Evolutionary conservation across 2,797 vertebrate genomes (phyloP).

Genomic region (Cossypha heuglini): DNA sequence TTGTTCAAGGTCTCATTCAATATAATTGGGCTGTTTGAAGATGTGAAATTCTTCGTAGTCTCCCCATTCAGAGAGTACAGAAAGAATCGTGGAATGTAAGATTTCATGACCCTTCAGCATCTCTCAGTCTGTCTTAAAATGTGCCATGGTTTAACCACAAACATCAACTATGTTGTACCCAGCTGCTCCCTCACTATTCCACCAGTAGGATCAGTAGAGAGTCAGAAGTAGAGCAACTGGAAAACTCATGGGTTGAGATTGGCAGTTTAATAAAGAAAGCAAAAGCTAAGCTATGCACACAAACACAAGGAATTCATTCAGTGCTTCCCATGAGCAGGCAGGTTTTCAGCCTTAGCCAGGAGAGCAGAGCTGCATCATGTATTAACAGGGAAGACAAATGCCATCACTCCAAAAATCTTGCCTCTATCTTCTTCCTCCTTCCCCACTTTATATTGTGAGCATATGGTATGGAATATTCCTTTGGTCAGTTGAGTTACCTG

Average conservation of each 20-base stretch:
- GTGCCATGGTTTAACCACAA: neutral
- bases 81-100: neutral
- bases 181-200: accelerated
- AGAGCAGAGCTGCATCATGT: accelerated
- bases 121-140: neutral
- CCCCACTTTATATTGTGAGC: neutral
- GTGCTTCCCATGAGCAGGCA: neutral
- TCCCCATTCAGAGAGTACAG: neutral
- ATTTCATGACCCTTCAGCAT: neutral
- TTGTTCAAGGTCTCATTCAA: neutral
- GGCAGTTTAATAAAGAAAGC: neutral
- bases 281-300: neutral
- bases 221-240: neutral
- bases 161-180: accelerated
- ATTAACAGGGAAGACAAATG: neutral
- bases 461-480: neutral
- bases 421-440: neutral
- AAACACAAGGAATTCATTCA: neutral
- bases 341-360: neutral
- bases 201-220: neutral
- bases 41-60: accelerated
- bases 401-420: accelerated
- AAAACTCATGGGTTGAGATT: neutral
- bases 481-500: neutral
- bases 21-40: neutral